A percentile compares a stretch with the other conserved stretches of the same genome.
phyloP scores from a whole-genome alignment of 2,888 invertebrate genomes.

The Morpho helenor region DNA sequence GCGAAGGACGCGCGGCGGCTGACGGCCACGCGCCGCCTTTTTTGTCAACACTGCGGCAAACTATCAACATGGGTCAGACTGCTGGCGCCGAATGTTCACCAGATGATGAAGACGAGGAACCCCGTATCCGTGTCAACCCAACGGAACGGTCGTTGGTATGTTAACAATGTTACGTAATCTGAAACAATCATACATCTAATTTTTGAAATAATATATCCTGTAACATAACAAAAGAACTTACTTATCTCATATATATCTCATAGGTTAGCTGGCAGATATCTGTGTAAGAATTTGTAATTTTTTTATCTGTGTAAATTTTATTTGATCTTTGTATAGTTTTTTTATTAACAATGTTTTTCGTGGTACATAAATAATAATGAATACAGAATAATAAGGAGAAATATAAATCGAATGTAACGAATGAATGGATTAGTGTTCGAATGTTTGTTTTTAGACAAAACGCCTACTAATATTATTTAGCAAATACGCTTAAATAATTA shows the following conservation, averaged over 20 bases:
- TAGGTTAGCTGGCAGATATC: too few relatives aligned
- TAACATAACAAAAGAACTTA: neutral
- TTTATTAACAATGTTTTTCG: too few relatives aligned
- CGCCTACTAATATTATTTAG: conserved; percentile 1
- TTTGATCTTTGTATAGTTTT: too few relatives aligned
- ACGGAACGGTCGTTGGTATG: conserved; percentile 77
- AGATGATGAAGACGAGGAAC: conserved; percentile 73
- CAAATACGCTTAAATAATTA: neutral
- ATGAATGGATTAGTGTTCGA: too few relatives aligned
- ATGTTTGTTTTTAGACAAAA: neutral
- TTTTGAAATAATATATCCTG: neutral
- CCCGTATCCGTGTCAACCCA: conserved; percentile 72
- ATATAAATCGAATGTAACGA: too few relatives aligned
- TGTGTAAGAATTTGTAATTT: too few relatives aligned
- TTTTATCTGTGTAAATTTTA: too few relatives aligned
- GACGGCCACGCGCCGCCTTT: conserved; percentile 67
- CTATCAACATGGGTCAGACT: conserved; percentile 71
- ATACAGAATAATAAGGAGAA: too few relatives aligned
- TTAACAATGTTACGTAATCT: neutral
- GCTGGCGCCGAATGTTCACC: conserved; percentile 75
- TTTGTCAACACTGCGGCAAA: conserved; percentile 20
- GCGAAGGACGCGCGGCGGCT: conserved; percentile 70
- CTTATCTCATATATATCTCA: neutral
- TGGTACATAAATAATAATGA: too few relatives aligned
- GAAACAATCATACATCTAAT: too few relatives aligned